Percentiles rank a stretch among this genome's conserved stretches.
Evolutionary conservation across 2,113 vertebrate genomes (phyloP).

Genomic region (Peromyscus leucopus): DNA sequence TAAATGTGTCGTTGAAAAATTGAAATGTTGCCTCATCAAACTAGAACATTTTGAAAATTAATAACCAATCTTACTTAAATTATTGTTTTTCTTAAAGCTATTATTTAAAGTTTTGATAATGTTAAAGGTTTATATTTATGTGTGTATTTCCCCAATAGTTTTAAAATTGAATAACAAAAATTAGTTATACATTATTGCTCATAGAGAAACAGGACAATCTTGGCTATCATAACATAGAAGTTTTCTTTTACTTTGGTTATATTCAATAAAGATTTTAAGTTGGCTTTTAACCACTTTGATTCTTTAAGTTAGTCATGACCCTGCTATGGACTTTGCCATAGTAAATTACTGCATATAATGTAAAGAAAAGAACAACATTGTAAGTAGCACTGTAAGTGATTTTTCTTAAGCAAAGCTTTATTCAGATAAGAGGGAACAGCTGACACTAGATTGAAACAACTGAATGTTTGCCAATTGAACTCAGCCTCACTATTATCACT

Average conservation of each 20-base stretch:
- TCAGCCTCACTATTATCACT: background rate
- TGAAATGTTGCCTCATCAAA: constrained; percentile 33
- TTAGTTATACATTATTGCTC: background rate
- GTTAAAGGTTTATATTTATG: background rate
- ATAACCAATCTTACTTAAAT: background rate
- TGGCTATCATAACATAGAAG: background rate
- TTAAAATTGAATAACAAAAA: constrained; percentile 35
- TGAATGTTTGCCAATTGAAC: background rate
- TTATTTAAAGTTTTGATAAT: background rate
- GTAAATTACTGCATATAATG: constrained; percentile 5
- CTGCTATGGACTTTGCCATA: background rate
- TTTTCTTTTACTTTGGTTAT: constrained; percentile 10
- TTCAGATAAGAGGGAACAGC: background rate
- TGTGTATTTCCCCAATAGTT: background rate
- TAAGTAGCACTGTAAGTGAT: background rate
- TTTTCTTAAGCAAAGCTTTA: background rate
- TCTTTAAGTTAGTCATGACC: background rate
- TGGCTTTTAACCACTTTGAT: background rate
- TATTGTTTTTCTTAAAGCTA: constrained; percentile 40
- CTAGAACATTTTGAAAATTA: background rate
- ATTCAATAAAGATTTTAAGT: constrained; percentile 16
- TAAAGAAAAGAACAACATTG: background rate
- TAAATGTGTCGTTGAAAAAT: constrained; percentile 21
- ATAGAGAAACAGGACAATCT: background rate
- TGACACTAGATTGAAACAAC: background rate